phyloP scores from a whole-genome alignment of 1,140 invertebrate genomes.

The Bombus polaris region DNA sequence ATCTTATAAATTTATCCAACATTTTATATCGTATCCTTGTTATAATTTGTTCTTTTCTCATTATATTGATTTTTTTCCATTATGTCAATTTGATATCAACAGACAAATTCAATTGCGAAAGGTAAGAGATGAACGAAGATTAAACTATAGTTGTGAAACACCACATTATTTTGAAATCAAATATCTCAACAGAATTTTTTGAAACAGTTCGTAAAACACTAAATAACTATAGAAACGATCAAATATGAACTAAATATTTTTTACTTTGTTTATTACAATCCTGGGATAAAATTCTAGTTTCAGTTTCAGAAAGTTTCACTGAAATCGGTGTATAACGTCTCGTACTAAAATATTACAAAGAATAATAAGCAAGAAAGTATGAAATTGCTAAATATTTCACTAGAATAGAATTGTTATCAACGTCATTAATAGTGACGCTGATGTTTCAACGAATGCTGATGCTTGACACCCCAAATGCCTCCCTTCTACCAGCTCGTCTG shows the following conservation, averaged over 20 bases:
- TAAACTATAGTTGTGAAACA: not conserved
- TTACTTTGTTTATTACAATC: too few species aligned
- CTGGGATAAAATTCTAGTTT: too few species aligned
- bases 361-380: too few species aligned
- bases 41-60: not conserved
- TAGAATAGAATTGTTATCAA: slow-evolving; percentile 8
- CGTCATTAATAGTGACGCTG: not conserved
- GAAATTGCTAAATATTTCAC: not conserved
- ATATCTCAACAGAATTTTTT: not conserved
- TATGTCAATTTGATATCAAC: not conserved
- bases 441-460: slow-evolving; percentile 7
- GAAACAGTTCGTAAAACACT: not conserved
- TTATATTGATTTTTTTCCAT: not conserved
- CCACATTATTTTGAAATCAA: not conserved
- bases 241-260: not conserved
- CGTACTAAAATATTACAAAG: not conserved
- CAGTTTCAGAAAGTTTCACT: not conserved
- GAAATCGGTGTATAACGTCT: not conserved
- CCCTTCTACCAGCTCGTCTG: slow-evolving; percentile 18
- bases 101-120: not conserved
- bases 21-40: not conserved
- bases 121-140: not conserved
- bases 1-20: not conserved
- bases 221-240: not conserved
- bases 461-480: slow-evolving; percentile 18